phyloP scores from a whole-genome alignment of 2,797 vertebrate species.

The Perodicticus potto region DNA sequence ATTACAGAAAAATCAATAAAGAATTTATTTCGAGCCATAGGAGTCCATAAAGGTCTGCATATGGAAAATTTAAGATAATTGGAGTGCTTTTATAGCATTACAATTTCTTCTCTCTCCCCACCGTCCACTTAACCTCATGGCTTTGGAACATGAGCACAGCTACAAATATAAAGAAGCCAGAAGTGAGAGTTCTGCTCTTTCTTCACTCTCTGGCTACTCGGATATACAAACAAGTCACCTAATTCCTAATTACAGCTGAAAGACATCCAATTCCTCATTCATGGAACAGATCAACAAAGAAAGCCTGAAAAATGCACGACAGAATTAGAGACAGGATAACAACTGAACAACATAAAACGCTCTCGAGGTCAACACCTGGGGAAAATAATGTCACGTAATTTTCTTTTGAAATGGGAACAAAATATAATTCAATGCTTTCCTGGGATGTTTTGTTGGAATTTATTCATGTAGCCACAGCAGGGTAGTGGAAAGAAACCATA shows the following conservation, averaged over 20 bases:
- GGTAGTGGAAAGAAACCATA: neutral
- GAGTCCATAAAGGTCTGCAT: slow-evolving; percentile 68
- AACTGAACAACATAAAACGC: neutral
- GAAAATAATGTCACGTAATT: slow-evolving; percentile 48
- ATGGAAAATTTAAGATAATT: slow-evolving; percentile 70
- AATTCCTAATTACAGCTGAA: neutral
- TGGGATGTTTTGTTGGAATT: slow-evolving; percentile 25
- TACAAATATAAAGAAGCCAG: neutral
- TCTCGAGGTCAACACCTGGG: neutral
- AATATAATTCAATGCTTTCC: slow-evolving; percentile 31
- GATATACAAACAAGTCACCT: neutral
- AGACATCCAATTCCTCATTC: neutral
- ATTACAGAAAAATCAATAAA: slow-evolving; percentile 77
- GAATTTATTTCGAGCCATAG: slow-evolving; percentile 68
- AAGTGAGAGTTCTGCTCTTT: neutral
- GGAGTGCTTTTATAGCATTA: neutral
- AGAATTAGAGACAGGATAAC: slow-evolving; percentile 13
- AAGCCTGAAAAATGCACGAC: slow-evolving; percentile 44
- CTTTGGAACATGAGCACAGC: neutral
- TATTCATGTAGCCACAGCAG: neutral
- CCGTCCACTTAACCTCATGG: neutral
- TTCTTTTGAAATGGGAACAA: slow-evolving; percentile 63
- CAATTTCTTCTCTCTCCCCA: neutral
- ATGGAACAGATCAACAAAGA: neutral
- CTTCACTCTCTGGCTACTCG: neutral